Evolutionary conservation across 2,797 vertebrate species (phyloP), one percentile per base, ranked within the genome.

Genomic region (Gambelia wislizenii): DNA sequence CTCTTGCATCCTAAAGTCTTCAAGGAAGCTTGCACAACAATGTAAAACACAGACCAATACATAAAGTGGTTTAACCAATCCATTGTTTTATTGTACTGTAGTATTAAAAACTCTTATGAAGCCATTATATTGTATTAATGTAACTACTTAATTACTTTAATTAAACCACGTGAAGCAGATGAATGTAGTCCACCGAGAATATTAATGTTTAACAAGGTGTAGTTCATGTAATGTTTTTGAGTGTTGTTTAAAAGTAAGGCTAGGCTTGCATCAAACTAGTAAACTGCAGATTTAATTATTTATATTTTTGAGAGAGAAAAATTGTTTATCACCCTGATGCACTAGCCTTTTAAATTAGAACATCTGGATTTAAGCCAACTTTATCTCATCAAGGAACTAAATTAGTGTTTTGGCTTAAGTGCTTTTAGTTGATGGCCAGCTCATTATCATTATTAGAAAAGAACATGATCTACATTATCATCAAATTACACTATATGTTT

Each of bases 331-430:
- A 77, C 10, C 9, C 74, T 25, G 61, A 88, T 77, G 72, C 18
- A 84, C 44, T 84, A 44, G 30, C 10, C 16, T n/a, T 61, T 87
- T 87, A 56, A 84, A 84, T 30, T 30, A 27, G 30, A 78, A 56
- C n/a, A 84, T 52, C 7, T 89, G 87, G 74, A 83, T 84, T 78
- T 44, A 56, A 54, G 56, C 61, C 82, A 77, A 79, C 25, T 42
- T 84, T 25, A 83, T 83, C 64, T 84, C 87, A 83, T 54, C n/a
- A 67, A 84, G 27, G 61, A 89, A 78, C 67, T 84, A 84, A 82
- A 76, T 88, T 83, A 83, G 74, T 56, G 47, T 74, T 89, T 84
- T 84, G 81, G 44, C 27, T 84, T 84, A 84, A 69, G 36, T 78
- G 36, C 39, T 89, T 89, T 89, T 78, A 77, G 61, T 79, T 79